phyloP scores from a whole-genome alignment of 2,113 vertebrate species.

The Mobula hypostoma region DNA sequence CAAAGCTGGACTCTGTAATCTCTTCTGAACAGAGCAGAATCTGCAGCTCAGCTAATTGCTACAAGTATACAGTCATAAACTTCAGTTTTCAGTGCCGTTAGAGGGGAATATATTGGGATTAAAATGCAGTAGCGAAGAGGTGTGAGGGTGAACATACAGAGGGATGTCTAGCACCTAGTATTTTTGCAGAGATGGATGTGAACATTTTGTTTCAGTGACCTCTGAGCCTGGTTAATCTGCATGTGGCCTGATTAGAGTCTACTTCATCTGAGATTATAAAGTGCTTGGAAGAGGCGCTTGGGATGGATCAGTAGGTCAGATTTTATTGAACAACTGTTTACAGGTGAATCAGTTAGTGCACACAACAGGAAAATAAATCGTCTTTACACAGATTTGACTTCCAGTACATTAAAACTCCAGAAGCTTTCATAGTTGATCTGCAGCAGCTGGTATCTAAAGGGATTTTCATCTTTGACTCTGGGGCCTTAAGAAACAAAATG shows the following conservation, averaged over 20 bases:
- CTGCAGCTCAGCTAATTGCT: slow-evolving; percentile 60
- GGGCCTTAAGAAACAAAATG: slow-evolving; percentile 69
- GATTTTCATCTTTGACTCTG: slow-evolving; percentile 75
- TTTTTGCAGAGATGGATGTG: slow-evolving; percentile 67
- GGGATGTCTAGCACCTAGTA: slow-evolving; percentile 66
- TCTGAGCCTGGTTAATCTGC: slow-evolving; percentile 87
- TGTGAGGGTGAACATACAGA: not conserved
- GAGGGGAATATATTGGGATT: slow-evolving; percentile 76
- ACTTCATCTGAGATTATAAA: slow-evolving; percentile 79
- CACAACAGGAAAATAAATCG: slow-evolving; percentile 63
- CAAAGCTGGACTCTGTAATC: slow-evolving; percentile 62
- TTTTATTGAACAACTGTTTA: slow-evolving; percentile 67
- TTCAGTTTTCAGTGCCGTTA: slow-evolving; percentile 58
- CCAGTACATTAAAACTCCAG: slow-evolving; percentile 68
- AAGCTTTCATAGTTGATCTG: slow-evolving; percentile 66
- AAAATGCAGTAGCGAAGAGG: slow-evolving; percentile 50
- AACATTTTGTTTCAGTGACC: slow-evolving; percentile 77
- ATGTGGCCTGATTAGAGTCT: slow-evolving; percentile 88
- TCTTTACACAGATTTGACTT: slow-evolving; percentile 69
- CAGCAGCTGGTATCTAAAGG: slow-evolving; percentile 84
- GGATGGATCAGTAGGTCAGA: slow-evolving; percentile 60
- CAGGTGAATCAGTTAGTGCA: slow-evolving; percentile 74
- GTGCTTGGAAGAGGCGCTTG: slow-evolving; percentile 68
- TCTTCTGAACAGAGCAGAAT: slow-evolving; percentile 61
- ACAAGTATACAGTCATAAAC: slow-evolving; percentile 62